Conservation (phyloP, 2,797 vertebrate species). For the Pteropus rufus region DNA sequence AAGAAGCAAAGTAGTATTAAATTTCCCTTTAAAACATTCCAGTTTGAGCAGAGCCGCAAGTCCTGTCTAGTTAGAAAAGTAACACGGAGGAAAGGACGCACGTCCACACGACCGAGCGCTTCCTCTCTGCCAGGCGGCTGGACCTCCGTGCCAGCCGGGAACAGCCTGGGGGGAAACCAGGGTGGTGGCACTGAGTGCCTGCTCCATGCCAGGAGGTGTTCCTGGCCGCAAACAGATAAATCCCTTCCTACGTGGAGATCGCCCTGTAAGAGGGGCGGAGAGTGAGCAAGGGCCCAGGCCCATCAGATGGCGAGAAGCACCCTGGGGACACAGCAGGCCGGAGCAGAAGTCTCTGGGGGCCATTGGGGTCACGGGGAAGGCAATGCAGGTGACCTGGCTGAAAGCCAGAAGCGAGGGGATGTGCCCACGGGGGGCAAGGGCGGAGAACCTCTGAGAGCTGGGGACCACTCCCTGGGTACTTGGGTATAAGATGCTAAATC, state of each 20-base stretch:
- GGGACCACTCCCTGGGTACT: not conserved
- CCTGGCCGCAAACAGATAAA: not conserved
- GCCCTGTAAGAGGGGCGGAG: not conserved
- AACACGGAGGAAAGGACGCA: not conserved
- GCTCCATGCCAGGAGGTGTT: rapidly evolving
- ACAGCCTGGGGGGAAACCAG: not conserved
- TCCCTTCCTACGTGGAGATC: not conserved
- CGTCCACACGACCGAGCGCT: rapidly evolving
- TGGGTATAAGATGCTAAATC: not conserved
- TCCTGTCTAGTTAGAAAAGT: not conserved
- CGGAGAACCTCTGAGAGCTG: not conserved
- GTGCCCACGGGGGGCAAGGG: rapidly evolving
- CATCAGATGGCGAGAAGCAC: rapidly evolving
- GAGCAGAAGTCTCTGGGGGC: not conserved
- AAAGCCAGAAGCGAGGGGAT: not conserved
- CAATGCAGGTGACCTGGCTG: rapidly evolving
- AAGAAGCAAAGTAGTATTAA: not conserved
- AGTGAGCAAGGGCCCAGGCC: not conserved
- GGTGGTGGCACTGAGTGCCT: not conserved
- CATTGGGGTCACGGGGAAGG: not conserved
- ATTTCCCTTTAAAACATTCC: not conserved
- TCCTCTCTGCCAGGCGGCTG: not conserved
- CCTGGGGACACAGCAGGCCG: not conserved
- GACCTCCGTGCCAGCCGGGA: not conserved
- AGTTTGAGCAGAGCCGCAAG: not conserved